phyloP scores from a whole-genome alignment of 2,113 vertebrate genomes.

The Nannobrachium achirus region DNA sequence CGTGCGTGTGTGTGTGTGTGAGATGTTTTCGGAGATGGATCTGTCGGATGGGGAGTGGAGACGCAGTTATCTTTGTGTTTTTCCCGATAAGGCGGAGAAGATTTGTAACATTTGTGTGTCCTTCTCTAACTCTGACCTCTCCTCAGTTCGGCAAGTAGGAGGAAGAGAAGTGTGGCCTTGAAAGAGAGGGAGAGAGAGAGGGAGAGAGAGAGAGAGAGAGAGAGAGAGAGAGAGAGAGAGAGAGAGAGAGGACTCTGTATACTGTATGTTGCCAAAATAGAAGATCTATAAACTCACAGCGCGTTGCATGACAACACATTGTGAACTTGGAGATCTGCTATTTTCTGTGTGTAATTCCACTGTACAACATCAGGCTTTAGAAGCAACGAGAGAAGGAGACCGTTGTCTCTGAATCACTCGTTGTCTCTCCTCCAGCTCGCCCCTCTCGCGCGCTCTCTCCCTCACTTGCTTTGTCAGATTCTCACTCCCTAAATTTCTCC shows the following conservation, averaged over 20 bases:
- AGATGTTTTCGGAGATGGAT: constrained; percentile 77
- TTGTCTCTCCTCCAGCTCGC: constrained; percentile 39
- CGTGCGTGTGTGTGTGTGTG: constrained; percentile 47
- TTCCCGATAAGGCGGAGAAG: constrained; percentile 72
- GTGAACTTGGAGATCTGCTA: too few species aligned
- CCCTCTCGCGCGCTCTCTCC: constrained; percentile 48
- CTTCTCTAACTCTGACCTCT: constrained; percentile 64
- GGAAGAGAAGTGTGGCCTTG: constrained; percentile 79
- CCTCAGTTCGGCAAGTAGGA: constrained; percentile 61
- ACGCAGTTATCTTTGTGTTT: constrained; percentile 77
- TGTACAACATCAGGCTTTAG: too few species aligned
- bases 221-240: constrained; percentile 30
- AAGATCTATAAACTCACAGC: too few species aligned
- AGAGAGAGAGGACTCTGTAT: constrained; percentile 38
- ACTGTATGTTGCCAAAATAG: too few species aligned
- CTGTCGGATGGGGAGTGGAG: constrained; percentile 77
- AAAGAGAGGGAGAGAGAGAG: constrained; percentile 62
- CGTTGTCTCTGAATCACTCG: constrained; percentile 56
- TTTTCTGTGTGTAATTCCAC: too few species aligned
- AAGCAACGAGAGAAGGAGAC: constrained; percentile 48
- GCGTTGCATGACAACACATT: too few species aligned
- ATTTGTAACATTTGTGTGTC: constrained; percentile 70
- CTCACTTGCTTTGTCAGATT: constrained; percentile 59
- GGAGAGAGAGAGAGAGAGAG: neutral
- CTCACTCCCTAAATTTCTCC: constrained; percentile 70